Conservation (phyloP, 2,888 invertebrate species). For the Drosophila infuscata region DNA sequence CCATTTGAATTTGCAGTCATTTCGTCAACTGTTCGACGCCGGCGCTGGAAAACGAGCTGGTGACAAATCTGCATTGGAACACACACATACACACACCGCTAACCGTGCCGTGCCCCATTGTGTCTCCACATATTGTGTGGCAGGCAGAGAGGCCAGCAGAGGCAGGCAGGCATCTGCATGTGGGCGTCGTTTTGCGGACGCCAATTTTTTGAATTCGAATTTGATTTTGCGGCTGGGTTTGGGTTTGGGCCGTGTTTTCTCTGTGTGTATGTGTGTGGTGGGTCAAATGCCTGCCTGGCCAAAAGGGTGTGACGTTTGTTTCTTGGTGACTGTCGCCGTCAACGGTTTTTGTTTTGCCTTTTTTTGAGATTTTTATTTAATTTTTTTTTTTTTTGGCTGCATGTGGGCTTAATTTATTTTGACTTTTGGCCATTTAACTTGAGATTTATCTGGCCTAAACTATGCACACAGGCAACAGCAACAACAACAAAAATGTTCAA, state of each 20-base stretch:
- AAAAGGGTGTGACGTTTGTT: constrained; percentile 80
- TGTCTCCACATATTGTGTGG: constrained; percentile 31
- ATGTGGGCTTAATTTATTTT: constrained; percentile 82
- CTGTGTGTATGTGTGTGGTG: constrained; percentile 33
- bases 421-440: constrained; percentile 82
- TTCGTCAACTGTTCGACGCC: constrained; percentile 69
- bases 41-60: constrained; percentile 67
- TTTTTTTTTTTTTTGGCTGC: constrained; percentile 46
- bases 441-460: constrained; percentile 81
- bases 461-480: constrained; percentile 61
- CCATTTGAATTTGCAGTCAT: constrained; percentile 70
- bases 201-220: constrained; percentile 54
- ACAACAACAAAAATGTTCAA: constrained; percentile 53
- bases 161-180: constrained; percentile 68
- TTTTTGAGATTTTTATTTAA: constrained; percentile 32
- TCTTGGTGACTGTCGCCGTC: constrained; percentile 70
- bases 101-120: constrained; percentile 68
- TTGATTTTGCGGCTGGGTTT: constrained; percentile 53
- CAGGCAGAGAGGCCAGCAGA: constrained; percentile 22
- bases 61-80: constrained; percentile 65
- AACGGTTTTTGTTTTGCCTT: constrained; percentile 46
- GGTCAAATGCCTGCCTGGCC: constrained; percentile 77
- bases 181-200: constrained; percentile 73
- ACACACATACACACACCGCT: constrained; percentile 19
- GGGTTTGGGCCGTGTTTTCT: constrained; percentile 12